Conservation (phyloP, 2,113 vertebrate genomes). For the Nothocercus julius region DNA sequence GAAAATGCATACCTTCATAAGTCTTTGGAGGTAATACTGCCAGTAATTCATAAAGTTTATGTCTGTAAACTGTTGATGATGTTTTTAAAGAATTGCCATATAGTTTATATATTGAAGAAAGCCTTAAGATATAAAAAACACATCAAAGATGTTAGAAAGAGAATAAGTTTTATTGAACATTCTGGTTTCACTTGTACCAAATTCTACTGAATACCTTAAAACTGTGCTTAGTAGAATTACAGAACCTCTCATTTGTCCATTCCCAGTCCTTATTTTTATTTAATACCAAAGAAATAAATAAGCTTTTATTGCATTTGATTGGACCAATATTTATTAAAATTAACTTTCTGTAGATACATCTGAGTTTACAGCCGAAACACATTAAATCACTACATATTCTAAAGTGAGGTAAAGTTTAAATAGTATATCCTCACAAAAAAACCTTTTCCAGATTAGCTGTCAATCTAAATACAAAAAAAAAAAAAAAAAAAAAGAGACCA, state of each 20-base stretch:
- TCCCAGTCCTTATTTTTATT: neutral
- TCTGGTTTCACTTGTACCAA: neutral
- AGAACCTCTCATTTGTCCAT: neutral
- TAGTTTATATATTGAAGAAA: conserved; percentile 84
- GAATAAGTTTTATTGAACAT: neutral
- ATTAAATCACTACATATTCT: neutral
- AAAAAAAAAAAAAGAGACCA: too few relatives aligned
- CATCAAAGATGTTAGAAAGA: neutral
- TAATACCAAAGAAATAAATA: neutral
- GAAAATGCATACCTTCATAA: conserved; percentile 85
- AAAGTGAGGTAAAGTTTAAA: neutral
- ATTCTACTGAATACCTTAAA: neutral
- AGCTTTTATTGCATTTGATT: neutral
- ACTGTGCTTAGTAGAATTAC: neutral
- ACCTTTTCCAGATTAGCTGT: neutral
- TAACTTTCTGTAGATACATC: neutral
- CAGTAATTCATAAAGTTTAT: conserved; percentile 90
- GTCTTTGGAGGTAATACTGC: conserved; percentile 86
- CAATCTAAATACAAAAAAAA: neutral
- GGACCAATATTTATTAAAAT: neutral
- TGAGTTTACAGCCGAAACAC: neutral
- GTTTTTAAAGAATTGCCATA: conserved; percentile 84
- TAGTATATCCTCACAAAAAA: neutral
- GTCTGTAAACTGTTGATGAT: conserved; percentile 82
- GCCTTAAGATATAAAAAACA: conserved; percentile 75